Conservation (phyloP, 2,113 vertebrate species). For the Deroptyus accipitrinus region DNA sequence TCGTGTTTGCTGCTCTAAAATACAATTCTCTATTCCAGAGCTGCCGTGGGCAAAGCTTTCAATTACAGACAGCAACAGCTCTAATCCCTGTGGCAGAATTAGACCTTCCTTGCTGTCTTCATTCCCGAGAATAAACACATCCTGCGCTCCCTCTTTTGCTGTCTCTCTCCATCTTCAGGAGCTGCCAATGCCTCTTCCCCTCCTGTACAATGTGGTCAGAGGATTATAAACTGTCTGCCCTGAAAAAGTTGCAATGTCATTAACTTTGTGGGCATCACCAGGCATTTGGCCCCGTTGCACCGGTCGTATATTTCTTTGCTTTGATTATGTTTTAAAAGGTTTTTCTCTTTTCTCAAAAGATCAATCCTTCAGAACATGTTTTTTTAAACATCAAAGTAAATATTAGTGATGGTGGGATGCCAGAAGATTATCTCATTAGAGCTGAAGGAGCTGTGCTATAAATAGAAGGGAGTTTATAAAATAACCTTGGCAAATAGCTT, state of each 20-base stretch:
- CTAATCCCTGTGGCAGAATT: neutral
- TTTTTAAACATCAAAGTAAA: conserved; percentile 64
- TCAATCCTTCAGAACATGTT: conserved; percentile 12
- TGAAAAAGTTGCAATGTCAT: neutral
- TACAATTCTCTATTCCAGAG: neutral
- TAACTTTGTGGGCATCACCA: neutral
- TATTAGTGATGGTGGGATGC: conserved; percentile 46
- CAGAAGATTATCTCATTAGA: conserved; percentile 57
- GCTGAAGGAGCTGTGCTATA: conserved; percentile 31
- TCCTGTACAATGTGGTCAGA: neutral
- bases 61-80: neutral
- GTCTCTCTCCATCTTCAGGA: conserved; percentile 2
- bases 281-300: neutral
- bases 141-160: neutral
- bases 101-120: neutral
- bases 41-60: neutral
- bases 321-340: neutral
- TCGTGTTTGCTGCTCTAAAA: neutral
- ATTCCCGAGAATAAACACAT: conserved; percentile 22
- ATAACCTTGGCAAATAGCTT: neutral
- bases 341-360: neutral
- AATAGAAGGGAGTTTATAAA: conserved; percentile 58
- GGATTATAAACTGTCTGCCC: neutral
- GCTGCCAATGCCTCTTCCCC: neutral
- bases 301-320: neutral